phyloP scores from a whole-genome alignment of 1,140 invertebrate species.

The Arctopsyche grandis region DNA sequence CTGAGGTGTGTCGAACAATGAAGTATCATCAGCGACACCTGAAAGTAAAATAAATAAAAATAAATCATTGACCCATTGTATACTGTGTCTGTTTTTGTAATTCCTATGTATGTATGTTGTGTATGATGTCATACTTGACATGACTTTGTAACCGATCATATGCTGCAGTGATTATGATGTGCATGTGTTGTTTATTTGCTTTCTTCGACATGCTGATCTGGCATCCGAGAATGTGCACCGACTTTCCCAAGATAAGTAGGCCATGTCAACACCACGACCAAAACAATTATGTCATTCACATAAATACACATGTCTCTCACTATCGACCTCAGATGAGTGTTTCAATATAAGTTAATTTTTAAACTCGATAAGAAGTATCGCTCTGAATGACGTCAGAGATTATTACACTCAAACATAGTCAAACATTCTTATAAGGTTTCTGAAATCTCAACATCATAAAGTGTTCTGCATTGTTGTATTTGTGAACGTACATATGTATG shows the following conservation, averaged over 20 bases:
- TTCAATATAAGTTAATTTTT: not conserved
- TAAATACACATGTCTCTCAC: constrained; percentile 17
- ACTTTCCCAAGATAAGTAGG: constrained; percentile 27
- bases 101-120: too few relatives aligned
- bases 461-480: too few relatives aligned
- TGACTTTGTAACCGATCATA: not conserved
- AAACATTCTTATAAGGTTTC: not conserved
- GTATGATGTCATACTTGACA: too few relatives aligned
- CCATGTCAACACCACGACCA: constrained; percentile 14
- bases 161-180: not conserved
- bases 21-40: not conserved
- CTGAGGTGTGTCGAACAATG: not conserved
- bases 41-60: not conserved
- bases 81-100: too few relatives aligned
- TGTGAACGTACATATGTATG: too few relatives aligned
- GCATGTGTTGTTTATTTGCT: not conserved
- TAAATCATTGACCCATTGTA: too few relatives aligned
- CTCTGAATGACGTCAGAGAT: not conserved
- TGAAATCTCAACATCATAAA: too few relatives aligned
- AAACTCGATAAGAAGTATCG: not conserved
- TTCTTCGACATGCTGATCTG: not conserved
- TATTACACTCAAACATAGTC: not conserved
- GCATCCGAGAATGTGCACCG: not conserved
- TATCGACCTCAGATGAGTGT: not conserved
- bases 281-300: constrained; percentile 34